A percentile compares a stretch with the other conserved stretches of the same genome.
phyloP scores from a whole-genome alignment of 2,888 invertebrate species.

The Eretmocerus hayati region DNA sequence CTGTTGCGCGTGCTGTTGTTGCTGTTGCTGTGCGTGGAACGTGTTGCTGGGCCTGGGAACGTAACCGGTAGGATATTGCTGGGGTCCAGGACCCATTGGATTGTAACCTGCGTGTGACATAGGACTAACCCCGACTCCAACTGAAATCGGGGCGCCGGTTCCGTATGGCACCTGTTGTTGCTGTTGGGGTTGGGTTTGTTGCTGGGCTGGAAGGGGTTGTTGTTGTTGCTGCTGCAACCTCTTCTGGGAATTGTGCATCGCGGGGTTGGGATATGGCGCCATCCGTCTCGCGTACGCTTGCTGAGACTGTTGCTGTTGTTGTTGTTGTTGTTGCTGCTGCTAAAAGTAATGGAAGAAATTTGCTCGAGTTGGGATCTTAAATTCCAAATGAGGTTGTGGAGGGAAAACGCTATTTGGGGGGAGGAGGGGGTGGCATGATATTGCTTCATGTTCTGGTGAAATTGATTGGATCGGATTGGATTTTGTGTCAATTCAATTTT shows the following conservation, averaged over 20 bases:
- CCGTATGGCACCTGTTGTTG: conserved; percentile 32
- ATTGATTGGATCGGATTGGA: too few relatives aligned
- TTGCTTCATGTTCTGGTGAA: too few relatives aligned
- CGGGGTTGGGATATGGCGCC: conserved; percentile 79
- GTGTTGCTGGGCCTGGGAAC: not conserved
- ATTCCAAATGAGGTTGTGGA: too few relatives aligned
- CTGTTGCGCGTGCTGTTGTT: conserved; percentile 15
- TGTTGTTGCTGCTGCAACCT: conserved; percentile 49
- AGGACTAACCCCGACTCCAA: too few relatives aligned
- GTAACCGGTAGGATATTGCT: conserved; percentile 18
- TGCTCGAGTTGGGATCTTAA: too few relatives aligned
- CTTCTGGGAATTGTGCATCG: conserved; percentile 79
- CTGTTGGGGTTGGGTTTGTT: conserved; percentile 1
- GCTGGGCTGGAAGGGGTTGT: conserved; percentile 28
- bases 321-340: conserved; percentile 10
- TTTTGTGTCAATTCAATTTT: too few relatives aligned
- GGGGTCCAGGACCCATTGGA: not conserved
- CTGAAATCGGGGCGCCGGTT: conserved; percentile 48
- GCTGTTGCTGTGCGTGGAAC: conserved; percentile 25
- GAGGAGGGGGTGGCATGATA: too few relatives aligned
- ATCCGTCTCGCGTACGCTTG: conserved; percentile 59
- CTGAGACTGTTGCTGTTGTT: conserved; percentile 23
- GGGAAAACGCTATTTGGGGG: too few relatives aligned
- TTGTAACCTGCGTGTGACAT: conserved; percentile 10
- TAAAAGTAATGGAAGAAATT: not conserved